Percentiles rank a stretch among this genome's conserved stretches.
These are phyloP conservation scores for Rhagophthalmus giganteus DNA, from an alignment of 2,888 invertebrate genomes.

Conservation along the genomic window DNA sequence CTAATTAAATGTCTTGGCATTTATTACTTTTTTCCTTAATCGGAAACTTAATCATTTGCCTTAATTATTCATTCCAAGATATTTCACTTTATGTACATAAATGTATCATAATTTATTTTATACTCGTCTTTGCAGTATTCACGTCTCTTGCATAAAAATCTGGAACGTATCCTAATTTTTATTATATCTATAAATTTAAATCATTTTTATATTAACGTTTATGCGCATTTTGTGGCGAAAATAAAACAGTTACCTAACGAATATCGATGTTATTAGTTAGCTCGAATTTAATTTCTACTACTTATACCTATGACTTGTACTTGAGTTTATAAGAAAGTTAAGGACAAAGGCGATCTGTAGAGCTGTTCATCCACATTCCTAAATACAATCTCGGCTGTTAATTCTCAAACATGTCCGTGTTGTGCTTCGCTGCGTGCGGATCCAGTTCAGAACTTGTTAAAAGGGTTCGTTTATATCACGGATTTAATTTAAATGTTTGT, in stretches of 20 bases:
- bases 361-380: conserved; percentile 47
- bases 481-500: conserved; percentile 36
- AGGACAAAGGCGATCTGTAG: conserved; percentile 29
- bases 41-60: too few species aligned
- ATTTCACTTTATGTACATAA: too few species aligned
- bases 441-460: conserved; percentile 46
- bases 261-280: not conserved
- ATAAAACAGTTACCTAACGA: not conserved
- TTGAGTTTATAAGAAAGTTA: conserved; percentile 12
- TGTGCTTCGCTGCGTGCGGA: conserved; percentile 49
- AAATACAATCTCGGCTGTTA: conserved; percentile 49
- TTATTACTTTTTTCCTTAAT: too few species aligned
- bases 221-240: too few species aligned
- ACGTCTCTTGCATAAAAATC: too few species aligned
- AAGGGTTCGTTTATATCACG: conserved; percentile 36
- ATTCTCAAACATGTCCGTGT: conserved; percentile 48
- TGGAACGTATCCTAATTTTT: too few species aligned
- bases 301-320: not conserved
- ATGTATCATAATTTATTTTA: too few species aligned
- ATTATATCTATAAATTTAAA: too few species aligned
- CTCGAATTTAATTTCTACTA: not conserved
- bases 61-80: too few species aligned
- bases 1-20: too few species aligned
- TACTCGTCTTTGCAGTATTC: too few species aligned
- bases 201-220: too few species aligned